Base-by-base conservation (phyloP, 1,140 invertebrate species). In the Drosophila azteca region DNA sequence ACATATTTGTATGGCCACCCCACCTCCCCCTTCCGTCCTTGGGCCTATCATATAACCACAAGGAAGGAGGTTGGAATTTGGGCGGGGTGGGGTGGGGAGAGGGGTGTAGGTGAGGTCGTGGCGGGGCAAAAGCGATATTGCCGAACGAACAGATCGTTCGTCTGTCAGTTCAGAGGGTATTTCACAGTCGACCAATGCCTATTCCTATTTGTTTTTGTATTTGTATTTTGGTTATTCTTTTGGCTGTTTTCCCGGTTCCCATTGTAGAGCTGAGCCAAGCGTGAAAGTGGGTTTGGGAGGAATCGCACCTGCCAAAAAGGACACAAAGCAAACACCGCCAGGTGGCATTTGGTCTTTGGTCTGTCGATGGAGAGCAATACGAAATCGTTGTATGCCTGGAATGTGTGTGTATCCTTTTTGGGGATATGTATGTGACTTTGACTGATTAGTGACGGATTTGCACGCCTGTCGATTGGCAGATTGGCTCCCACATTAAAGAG, bases 111-210 rank as follows among this genome's bases (percentile, higher is more conserved):
- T 9, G 44, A 26, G 43, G 26, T 48, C 45, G 24, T 17, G 43
- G 26, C n/a, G 6, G 15, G 8, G 24, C 41, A 41, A 29, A 77
- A 49, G 51, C 68, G 52, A 75, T 83, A 82, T 72, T 78, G n/a
- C n/a, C n/a, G n/a, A n/a, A n/a, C n/a, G 24, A 0, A 26, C 24
- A 20, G 17, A 20, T 6, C 24, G 24, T 5, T 26, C 24, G 5
- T 26, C 24, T 5, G 24, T 26, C 0, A 4, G 5, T 5, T 13
- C 11, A 5, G 35, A 39, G 35, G 4, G 35, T 39, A 39, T 11
- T 11, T 39, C 1, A 11, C 3, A 39, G 35, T 39, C 35, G 9
- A 3, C 3, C 11, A 11, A 11, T 0, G 29, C 2, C 2, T 2
- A 2, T 3, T 45, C 13, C 3, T 41, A 9, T 53, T 43, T 35